Base-by-base conservation (phyloP, 2,797 vertebrate genomes). In the Esox masquinongy region DNA sequence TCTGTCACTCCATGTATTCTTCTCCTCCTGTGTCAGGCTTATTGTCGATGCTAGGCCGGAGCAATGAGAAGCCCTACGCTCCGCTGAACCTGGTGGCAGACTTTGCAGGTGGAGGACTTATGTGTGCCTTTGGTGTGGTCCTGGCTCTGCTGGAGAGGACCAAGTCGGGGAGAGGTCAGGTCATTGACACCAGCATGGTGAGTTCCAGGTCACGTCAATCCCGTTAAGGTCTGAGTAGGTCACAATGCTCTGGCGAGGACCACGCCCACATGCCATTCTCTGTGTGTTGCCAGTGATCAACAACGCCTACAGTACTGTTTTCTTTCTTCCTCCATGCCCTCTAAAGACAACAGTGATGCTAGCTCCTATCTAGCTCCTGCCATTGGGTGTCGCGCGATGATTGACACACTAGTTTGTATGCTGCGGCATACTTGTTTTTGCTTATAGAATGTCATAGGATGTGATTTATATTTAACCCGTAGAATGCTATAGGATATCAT, bases 131-230 rank as follows among this genome's bases (percentile, higher is more conserved):
- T 78, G 97, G 97, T 14, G 95, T 99, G 19, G 67, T 95, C 69
- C 79, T 94, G 47, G 96, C 97, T 0, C 93, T 99, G 43, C 92
- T 95, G 76, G 97, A 98, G 87, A 95, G 96, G 78, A 93, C 84
- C 0, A 91, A 1, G 63, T 97, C 97, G 9, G 97, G 96, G 49
- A 95, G 85, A 90, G 97, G 97, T 66, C 97, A 99, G 84, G 71
- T 99, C 80, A 90, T 99, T 19, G 97, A 99, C 80, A 90, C 95
- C 1, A 97, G 91, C 88, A 98, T 99, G 97, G 97, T 99, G 82
- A 95, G 96, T 59, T 19, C 22, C 7, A 59, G 53, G n/a, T 59
- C 53, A n/a, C 7, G 19, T 59, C n/a, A 59, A 16, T 8, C n/a
- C 53, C 6, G 17, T 53, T 53, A 19, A 22, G n/a, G 8, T 22